Percentiles rank a stretch among this genome's conserved stretches.
These are phyloP conservation scores for Pedionomus torquatus DNA, from an alignment of 2,113 vertebrate species.

Conservation along the genomic window DNA sequence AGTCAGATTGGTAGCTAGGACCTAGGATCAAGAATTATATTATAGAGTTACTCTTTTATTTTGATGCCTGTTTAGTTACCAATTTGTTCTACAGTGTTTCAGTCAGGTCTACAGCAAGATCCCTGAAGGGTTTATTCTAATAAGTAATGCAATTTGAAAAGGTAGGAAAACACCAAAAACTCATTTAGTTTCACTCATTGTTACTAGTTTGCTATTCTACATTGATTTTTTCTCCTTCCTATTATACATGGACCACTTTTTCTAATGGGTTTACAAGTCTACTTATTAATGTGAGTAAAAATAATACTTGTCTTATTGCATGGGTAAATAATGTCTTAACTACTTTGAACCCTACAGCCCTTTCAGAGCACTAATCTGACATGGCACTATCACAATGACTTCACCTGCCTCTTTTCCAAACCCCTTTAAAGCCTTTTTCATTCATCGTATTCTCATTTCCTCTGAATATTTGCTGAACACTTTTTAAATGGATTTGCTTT, in stretches of 20 bases:
- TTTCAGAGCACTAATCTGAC: slow-evolving; percentile 56
- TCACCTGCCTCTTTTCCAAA: slow-evolving; percentile 45
- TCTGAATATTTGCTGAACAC: slow-evolving; percentile 47
- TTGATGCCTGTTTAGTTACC: background rate
- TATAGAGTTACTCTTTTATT: slow-evolving; percentile 1
- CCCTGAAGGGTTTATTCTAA: slow-evolving; percentile 29
- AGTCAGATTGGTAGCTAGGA: background rate
- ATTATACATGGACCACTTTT: slow-evolving; percentile 6
- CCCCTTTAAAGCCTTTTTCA: background rate
- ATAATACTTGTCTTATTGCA: slow-evolving; percentile 18
- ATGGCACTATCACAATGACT: slow-evolving; percentile 54
- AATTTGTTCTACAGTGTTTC: slow-evolving; percentile 10
- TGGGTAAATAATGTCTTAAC: slow-evolving; percentile 21
- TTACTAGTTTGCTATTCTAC: slow-evolving; percentile 21
- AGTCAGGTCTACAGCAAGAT: background rate
- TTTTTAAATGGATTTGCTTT: slow-evolving; percentile 57
- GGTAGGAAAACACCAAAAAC: slow-evolving; percentile 8
- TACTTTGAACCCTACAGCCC: background rate
- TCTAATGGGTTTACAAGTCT: slow-evolving; percentile 40
- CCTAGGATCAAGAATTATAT: background rate
- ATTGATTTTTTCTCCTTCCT: slow-evolving; percentile 40
- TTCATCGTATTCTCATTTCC: slow-evolving; percentile 47
- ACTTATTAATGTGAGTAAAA: slow-evolving; percentile 53
- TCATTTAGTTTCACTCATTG: slow-evolving; percentile 21
- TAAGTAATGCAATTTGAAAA: slow-evolving; percentile 33